Evolutionary conservation across 2,113 vertebrate species (phyloP).

Genomic region (Leptosomus discolor): DNA sequence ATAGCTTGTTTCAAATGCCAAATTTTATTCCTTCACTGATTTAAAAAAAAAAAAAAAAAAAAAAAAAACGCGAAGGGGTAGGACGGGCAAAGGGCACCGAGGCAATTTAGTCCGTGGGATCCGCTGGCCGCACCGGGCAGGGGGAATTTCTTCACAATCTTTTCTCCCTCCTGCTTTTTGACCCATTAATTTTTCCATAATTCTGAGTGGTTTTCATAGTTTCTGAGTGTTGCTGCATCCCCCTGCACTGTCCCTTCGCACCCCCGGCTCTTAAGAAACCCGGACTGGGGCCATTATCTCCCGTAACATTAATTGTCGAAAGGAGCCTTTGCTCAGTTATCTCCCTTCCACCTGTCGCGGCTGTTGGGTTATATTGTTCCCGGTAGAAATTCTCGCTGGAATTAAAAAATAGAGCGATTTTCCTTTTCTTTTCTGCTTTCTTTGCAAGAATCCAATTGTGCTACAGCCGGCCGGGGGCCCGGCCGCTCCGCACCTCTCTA

Average conservation of each 20-base stretch:
- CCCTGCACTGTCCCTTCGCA: not conserved
- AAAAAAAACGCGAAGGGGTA: not conserved
- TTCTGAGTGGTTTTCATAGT: not conserved
- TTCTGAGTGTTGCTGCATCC: not conserved
- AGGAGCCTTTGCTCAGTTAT: conserved; percentile 55
- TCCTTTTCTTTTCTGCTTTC: not conserved
- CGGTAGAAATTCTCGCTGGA: conserved; percentile 17
- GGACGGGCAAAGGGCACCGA: not conserved
- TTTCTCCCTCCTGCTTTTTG: not conserved
- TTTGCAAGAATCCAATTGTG: not conserved
- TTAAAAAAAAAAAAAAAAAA: too few species aligned
- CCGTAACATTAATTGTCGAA: conserved; percentile 48
- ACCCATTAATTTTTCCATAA: too few species aligned
- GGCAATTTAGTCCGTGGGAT: not conserved
- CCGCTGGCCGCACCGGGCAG: not conserved
- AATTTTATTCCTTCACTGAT: too few species aligned
- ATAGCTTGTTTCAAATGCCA: too few species aligned
- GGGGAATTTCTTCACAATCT: not conserved
- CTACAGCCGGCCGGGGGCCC: not conserved
- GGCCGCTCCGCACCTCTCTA: not conserved
- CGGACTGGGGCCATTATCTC: not conserved
- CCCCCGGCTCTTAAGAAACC: not conserved
- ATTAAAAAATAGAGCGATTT: conserved; percentile 25
- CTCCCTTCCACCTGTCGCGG: conserved; percentile 36
- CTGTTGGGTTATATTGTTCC: conserved; percentile 26